These are phyloP conservation scores for Euphydryas editha DNA, from an alignment of 2,888 invertebrate genomes.

Conservation along the genomic window DNA sequence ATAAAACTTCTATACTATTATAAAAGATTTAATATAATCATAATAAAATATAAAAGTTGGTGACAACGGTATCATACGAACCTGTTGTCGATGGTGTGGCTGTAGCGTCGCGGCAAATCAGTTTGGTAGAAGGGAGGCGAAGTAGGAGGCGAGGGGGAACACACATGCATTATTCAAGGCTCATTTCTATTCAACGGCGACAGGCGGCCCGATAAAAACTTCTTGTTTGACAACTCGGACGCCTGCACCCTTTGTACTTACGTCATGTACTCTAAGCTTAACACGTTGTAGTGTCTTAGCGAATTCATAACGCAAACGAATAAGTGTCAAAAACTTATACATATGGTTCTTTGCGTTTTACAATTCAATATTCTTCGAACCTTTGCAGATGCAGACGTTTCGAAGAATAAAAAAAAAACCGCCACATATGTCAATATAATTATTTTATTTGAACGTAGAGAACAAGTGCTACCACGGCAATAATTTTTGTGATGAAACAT, in stretches of 20 bases:
- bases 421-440: neutral
- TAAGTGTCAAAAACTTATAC: conserved; percentile 43
- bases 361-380: neutral
- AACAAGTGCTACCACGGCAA: conserved; percentile 32
- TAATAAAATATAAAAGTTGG: conserved; percentile 29
- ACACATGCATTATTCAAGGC: conserved; percentile 80
- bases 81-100: conserved; percentile 46
- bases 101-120: conserved; percentile 62
- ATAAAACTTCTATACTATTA: neutral
- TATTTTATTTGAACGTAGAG: conserved; percentile 21
- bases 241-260: conserved; percentile 81
- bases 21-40: conserved; percentile 1
- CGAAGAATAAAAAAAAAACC: neutral
- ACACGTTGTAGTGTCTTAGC: conserved; percentile 51
- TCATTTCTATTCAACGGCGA: conserved; percentile 82
- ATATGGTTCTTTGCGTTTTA: neutral
- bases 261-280: conserved; percentile 65
- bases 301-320: conserved; percentile 59
- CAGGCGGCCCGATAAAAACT: conserved; percentile 81
- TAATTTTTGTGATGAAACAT: conserved; percentile 38
- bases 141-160: conserved; percentile 50
- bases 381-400: neutral
- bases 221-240: conserved; percentile 81
- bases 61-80: conserved; percentile 47
- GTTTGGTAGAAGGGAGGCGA: conserved; percentile 53